Evolutionary conservation across 2,888 invertebrate species (phyloP).

Genomic region (Mantis religiosa): DNA sequence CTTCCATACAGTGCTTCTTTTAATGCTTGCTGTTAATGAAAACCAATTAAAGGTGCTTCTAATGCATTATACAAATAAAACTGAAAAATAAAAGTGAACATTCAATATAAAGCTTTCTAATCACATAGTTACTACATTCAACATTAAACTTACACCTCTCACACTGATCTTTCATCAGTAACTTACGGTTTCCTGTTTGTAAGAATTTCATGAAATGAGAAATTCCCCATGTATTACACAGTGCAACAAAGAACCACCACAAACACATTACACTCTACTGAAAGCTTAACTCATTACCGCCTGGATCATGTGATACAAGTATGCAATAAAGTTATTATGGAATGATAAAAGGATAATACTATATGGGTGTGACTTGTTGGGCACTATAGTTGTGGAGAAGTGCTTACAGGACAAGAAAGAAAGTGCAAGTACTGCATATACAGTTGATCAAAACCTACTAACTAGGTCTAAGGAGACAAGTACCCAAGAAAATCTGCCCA

Average conservation of each 20-base stretch:
- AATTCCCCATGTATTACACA: constrained; percentile 18
- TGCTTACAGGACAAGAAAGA: too few relatives aligned
- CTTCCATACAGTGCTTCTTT: not conserved
- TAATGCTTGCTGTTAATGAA: not conserved
- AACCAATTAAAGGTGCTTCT: not conserved
- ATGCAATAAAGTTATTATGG: too few relatives aligned
- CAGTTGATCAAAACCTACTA: too few relatives aligned
- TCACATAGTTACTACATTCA: not conserved
- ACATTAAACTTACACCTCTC: constrained; percentile 11
- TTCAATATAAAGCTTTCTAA: not conserved
- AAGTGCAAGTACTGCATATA: too few relatives aligned
- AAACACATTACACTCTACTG: not conserved
- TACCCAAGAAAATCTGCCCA: too few relatives aligned
- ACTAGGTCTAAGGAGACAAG: too few relatives aligned
- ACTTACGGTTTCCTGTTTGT: constrained; percentile 73
- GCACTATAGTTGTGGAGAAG: too few relatives aligned
- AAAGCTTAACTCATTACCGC: not conserved
- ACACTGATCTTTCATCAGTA: constrained; percentile 26
- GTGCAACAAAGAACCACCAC: not conserved
- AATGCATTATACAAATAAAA: not conserved
- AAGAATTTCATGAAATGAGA: constrained; percentile 43
- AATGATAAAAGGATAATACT: too few relatives aligned
- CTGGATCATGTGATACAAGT: not conserved
- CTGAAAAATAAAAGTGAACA: not conserved
- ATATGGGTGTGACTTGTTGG: too few relatives aligned